Conservation (phyloP, 2,797 vertebrate species). For the Ctenosaura bakeri region DNA sequence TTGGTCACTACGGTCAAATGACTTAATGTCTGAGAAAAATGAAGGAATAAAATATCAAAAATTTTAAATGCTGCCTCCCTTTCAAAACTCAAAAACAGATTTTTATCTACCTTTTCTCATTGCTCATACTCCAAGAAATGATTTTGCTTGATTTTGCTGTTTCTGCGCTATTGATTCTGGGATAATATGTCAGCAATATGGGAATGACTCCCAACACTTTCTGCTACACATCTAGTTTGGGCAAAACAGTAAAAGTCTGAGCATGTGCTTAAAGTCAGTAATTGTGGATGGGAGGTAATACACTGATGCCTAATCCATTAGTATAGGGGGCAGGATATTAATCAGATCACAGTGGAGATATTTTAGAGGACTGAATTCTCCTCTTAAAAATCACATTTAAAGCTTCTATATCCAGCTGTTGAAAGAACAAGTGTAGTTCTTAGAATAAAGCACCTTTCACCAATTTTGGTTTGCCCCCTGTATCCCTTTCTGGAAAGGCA, state of each 20-base stretch:
- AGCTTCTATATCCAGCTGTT: not conserved
- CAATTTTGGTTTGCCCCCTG: not conserved
- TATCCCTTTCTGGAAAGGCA: not conserved
- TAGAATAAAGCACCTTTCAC: too few relatives aligned
- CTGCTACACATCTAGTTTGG: not conserved
- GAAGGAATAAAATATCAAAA: not conserved
- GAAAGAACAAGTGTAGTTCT: not conserved
- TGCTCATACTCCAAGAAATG: not conserved
- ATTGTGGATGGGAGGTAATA: not conserved
- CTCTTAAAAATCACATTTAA: not conserved
- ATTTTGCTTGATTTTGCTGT: not conserved
- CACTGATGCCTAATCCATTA: not conserved
- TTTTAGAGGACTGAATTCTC: not conserved
- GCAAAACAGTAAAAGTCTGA: not conserved
- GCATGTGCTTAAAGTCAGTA: not conserved
- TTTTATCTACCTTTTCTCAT: not conserved
- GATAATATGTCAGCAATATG: not conserved
- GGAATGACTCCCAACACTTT: not conserved
- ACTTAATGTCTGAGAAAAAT: not conserved
- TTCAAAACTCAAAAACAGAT: not conserved
- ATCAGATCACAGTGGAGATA: not conserved
- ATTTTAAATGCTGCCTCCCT: not conserved
- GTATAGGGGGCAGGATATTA: not conserved
- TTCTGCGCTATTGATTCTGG: not conserved
- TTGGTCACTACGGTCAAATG: not conserved